Percentiles rank a stretch among this genome's conserved stretches.
Evolutionary conservation across 2,888 invertebrate genomes (phyloP).

Genomic region (Amblyjoppa fuscipennis): DNA sequence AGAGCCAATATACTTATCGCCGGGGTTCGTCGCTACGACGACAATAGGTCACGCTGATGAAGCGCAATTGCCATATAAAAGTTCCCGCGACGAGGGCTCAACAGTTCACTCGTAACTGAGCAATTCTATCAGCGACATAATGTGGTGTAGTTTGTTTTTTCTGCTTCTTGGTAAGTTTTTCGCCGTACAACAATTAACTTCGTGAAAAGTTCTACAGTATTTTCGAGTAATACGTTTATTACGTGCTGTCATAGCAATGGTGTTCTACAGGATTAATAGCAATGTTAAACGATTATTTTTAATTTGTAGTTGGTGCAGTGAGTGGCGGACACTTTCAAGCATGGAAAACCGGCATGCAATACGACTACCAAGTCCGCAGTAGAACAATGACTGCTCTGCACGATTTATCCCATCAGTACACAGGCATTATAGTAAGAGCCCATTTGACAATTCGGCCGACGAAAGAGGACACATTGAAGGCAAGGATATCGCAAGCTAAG

Average conservation of each 20-base stretch:
- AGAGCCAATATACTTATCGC: conserved; percentile 15
- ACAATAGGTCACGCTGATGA: conserved; percentile 61
- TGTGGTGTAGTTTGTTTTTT: conserved; percentile 74
- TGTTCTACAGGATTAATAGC: neutral
- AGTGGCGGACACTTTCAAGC: conserved; percentile 71
- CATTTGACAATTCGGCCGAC: conserved; percentile 87
- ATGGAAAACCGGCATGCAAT: conserved; percentile 81
- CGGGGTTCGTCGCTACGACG: conserved; percentile 13
- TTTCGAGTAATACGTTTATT: neutral
- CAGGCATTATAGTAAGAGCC: conserved; percentile 87
- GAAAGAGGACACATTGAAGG: conserved; percentile 85
- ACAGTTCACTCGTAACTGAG: conserved; percentile 61
- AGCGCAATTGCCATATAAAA: conserved; percentile 68
- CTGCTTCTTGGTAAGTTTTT: conserved; percentile 77
- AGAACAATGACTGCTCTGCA: conserved; percentile 88
- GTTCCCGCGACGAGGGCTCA: conserved; percentile 40
- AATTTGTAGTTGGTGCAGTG: conserved; percentile 71
- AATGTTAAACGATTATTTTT: neutral
- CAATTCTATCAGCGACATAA: conserved; percentile 60
- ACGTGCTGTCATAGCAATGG: neutral
- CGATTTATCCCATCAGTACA: conserved; percentile 86
- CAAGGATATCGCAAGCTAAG: conserved; percentile 86
- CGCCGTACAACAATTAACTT: conserved; percentile 19
- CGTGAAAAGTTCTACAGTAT: neutral
- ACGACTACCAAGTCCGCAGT: conserved; percentile 83